phyloP scores from a whole-genome alignment of 2,888 invertebrate species.

The Teleiodes luculella region DNA sequence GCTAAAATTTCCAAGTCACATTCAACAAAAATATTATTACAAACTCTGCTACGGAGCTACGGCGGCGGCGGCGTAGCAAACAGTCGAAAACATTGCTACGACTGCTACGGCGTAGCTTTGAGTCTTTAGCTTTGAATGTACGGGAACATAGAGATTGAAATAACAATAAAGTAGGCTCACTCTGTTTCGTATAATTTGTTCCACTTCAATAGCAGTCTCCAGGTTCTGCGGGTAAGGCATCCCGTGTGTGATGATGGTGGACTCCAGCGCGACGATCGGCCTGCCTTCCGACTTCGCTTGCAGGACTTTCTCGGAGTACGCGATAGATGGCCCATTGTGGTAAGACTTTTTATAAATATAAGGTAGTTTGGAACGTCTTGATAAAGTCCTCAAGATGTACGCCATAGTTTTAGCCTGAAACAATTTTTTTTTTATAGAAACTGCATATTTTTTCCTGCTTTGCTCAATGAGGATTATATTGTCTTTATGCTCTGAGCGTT shows the following conservation, averaged over 20 bases:
- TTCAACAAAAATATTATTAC: no score
- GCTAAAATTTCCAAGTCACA: no score
- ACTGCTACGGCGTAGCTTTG: no score
- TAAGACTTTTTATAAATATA: conserved; percentile 35
- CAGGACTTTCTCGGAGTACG: conserved; percentile 81
- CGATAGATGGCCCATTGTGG: conserved; percentile 37
- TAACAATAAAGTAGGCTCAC: conserved; percentile 67
- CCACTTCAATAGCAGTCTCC: conserved; percentile 89
- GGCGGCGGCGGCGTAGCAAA: no score
- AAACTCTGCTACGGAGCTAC: no score
- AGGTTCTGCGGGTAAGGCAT: conserved; percentile 97
- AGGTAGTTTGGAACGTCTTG: conserved; percentile 34
- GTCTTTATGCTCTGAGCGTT: no score
- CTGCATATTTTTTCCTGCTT: no score
- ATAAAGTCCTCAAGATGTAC: conserved; percentile 43
- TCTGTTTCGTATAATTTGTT: conserved; percentile 84
- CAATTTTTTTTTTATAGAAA: no score
- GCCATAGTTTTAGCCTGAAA: conserved; percentile 49
- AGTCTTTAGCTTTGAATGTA: no score
- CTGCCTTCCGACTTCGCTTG: conserved; percentile 79
- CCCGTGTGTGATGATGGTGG: conserved; percentile 98
- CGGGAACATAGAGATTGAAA: no score
- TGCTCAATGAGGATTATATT: no score
- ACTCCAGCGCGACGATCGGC: conserved; percentile 96
- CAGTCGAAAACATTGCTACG: no score